Evolutionary conservation across 2,797 vertebrate genomes (phyloP).

Genomic region (Sebastes diploproa): DNA sequence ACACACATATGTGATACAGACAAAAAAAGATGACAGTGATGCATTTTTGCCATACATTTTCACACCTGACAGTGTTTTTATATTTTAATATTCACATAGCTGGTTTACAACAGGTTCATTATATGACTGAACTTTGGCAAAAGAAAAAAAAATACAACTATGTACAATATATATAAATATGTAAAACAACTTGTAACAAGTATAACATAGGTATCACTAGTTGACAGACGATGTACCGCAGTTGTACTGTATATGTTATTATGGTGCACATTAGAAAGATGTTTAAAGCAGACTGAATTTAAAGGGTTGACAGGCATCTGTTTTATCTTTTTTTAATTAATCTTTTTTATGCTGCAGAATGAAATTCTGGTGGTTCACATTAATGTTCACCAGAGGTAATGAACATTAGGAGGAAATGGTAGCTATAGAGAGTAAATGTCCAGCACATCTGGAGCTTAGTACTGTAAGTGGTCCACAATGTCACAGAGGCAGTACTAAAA

Average conservation of each 20-base stretch:
- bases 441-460: neutral
- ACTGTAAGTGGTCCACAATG: neutral
- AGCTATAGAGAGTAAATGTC: neutral
- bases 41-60: neutral
- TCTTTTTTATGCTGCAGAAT: neutral
- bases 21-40: neutral
- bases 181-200: constrained; percentile 17
- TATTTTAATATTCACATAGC: constrained; percentile 5
- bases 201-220: neutral
- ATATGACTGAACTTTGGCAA: constrained; percentile 8
- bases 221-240: neutral
- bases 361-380: neutral
- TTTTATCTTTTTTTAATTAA: neutral
- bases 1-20: neutral
- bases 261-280: neutral
- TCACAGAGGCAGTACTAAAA: too few species aligned
- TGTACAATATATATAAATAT: constrained; percentile 8
- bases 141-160: constrained; percentile 7
- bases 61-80: neutral
- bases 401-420: neutral
- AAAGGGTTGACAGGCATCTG: neutral
- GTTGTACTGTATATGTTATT: neutral
- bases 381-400: neutral
- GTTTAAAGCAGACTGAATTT: neutral
- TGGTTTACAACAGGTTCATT: constrained; percentile 7